Base-by-base conservation (phyloP, 2,888 invertebrate species). In the Cheilosia grossa region DNA sequence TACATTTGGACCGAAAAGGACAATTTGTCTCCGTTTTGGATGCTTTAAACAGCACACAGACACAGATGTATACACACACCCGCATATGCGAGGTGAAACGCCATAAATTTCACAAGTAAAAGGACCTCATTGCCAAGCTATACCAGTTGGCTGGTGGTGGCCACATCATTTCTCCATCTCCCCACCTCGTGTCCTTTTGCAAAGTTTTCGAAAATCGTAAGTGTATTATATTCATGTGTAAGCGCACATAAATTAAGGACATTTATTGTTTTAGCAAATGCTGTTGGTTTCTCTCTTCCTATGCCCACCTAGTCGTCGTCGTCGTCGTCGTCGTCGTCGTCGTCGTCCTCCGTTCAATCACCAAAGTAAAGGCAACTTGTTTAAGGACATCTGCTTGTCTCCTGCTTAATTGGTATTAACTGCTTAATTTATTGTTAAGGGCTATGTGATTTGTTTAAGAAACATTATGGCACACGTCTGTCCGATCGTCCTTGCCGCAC, bases 361-460 rank as follows among this genome's bases (percentile, higher is more conserved):
- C 70, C 61, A 70, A 58, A 61, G 58, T 73, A 74, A 87, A 83
- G 87, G 88, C 87, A 88, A 87, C 87, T 88, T 88, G 88, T 88
- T 88, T 89, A 88, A 88, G 88, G 89, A 89, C 89, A 89, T 88
- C 89, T 89, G 89, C 90, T 89, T 88, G 88, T 89, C 89, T 88
- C 83, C 90, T 90, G 89, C 89, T 90, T 91, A 91, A 91, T 91
- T 91, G 90, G 91, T 90, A 91, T 91, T 91, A 91, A 90, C 90
- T 89, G 89, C 88, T 88, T 89, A 90, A 90, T 90, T 90, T 90
- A 90, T 90, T 88, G 90, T 88, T 87, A 88, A 90, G 90, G 88
- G 89, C 88, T 88, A 89, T 90, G 90, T 90, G 90, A 90, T 90
- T 90, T 90, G 90, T 90, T 90, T 89, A 89, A 89, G 89, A 89